These are phyloP conservation scores for Liopterus haemorrhoidalis DNA, from an alignment of 2,888 invertebrate genomes.

Conservation along the genomic window DNA sequence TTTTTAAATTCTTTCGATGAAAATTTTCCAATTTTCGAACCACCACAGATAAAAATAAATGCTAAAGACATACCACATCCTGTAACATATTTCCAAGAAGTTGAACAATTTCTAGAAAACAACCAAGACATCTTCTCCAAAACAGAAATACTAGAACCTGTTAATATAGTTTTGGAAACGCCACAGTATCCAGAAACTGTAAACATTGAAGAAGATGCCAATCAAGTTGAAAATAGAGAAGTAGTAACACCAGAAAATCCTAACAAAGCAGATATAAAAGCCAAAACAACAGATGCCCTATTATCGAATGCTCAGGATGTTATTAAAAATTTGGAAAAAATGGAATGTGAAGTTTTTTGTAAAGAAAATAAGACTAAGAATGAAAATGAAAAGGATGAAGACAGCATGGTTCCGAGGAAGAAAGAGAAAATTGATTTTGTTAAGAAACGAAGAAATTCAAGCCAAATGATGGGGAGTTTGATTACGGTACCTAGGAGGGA, in stretches of 20 bases:
- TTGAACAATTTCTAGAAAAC: too few relatives aligned
- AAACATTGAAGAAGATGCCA: slow-evolving; percentile 28
- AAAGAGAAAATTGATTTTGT: slow-evolving; percentile 47
- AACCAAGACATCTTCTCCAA: too few relatives aligned
- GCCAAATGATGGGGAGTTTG: slow-evolving; percentile 43
- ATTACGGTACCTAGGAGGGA: slow-evolving; percentile 43
- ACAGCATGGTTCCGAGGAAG: slow-evolving; percentile 47
- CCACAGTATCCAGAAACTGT: slow-evolving; percentile 11
- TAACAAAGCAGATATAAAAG: slow-evolving; percentile 38
- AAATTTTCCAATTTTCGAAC: too few relatives aligned
- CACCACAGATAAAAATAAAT: too few relatives aligned
- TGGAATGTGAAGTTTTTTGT: slow-evolving; percentile 35
- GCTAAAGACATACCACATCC: too few relatives aligned
- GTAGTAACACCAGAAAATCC: background rate
- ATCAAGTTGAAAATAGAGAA: too few relatives aligned
- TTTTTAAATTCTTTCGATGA: too few relatives aligned
- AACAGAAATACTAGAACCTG: slow-evolving; percentile 24
- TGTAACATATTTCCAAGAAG: too few relatives aligned
- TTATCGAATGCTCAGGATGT: slow-evolving; percentile 56
- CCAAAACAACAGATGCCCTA: slow-evolving; percentile 54
- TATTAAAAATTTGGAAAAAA: slow-evolving; percentile 38
- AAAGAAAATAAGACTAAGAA: slow-evolving; percentile 43
- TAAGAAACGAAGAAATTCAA: slow-evolving; percentile 43
- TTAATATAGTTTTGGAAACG: slow-evolving; percentile 15
- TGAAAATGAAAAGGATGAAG: slow-evolving; percentile 45